A percentile compares a stretch with the other conserved stretches of the same genome.
Evolutionary conservation across 2,113 vertebrate species (phyloP).

Genomic region (Pipra filicauda): DNA sequence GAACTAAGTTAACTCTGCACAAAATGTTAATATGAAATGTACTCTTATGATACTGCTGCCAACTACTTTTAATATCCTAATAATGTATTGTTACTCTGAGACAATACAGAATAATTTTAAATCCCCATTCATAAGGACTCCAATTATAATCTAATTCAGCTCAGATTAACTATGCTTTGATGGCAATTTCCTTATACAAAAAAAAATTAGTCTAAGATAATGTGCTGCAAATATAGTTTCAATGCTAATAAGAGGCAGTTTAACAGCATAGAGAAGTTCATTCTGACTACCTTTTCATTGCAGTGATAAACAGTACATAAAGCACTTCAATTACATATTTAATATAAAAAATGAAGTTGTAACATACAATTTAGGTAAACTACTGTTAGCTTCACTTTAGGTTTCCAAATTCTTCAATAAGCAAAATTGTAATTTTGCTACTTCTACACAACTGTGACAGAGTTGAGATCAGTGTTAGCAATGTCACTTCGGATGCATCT

Average conservation of each 20-base stretch:
- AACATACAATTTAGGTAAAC: conserved; percentile 55
- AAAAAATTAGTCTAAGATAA: conserved; percentile 75
- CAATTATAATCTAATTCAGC: conserved; percentile 77
- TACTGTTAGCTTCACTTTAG: conserved; percentile 53
- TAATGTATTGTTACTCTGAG: conserved; percentile 31
- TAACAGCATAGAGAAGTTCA: conserved; percentile 69
- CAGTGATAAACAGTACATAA: conserved; percentile 67
- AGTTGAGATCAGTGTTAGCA: conserved; percentile 47
- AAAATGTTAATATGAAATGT: background rate
- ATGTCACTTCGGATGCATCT: background rate
- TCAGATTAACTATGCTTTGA: conserved; percentile 77
- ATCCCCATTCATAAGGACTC: conserved; percentile 65
- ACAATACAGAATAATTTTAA: conserved; percentile 73
- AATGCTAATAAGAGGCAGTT: conserved; percentile 72
- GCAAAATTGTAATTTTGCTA: conserved; percentile 50
- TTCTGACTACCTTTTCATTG: conserved; percentile 66
- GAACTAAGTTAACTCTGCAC: background rate
- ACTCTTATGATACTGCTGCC: background rate
- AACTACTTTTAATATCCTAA: conserved; percentile 54
- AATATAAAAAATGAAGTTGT: conserved; percentile 57
- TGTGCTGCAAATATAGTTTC: conserved; percentile 69
- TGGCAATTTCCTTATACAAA: conserved; percentile 68
- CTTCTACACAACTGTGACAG: conserved; percentile 10
- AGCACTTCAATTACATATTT: conserved; percentile 60
- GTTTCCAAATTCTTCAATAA: conserved; percentile 50